phyloP scores from a whole-genome alignment of 2,113 vertebrate species.

The Sakesphorus luctuosus region DNA sequence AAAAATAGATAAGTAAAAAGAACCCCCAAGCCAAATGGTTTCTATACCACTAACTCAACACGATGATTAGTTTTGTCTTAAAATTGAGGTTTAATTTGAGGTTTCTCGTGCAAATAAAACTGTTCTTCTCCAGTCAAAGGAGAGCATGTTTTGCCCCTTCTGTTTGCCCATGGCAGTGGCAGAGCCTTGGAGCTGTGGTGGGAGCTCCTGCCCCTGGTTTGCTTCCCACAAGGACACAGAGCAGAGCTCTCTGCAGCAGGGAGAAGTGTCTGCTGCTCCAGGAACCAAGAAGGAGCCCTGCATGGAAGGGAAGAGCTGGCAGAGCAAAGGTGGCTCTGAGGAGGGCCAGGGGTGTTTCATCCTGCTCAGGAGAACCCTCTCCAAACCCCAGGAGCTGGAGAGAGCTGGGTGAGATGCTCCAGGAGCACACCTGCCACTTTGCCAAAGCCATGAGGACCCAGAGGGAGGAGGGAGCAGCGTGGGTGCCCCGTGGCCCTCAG shows the following conservation, averaged over 20 bases:
- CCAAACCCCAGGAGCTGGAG: background rate
- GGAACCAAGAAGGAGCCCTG: background rate
- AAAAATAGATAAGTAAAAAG: accelerated
- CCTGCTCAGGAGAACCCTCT: background rate
- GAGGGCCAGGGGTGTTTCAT: background rate
- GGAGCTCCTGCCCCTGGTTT: background rate
- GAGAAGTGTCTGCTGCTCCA: background rate
- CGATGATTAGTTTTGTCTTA: background rate
- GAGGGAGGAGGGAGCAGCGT: background rate
- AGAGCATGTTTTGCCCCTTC: background rate
- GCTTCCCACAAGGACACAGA: background rate
- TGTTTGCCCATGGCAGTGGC: background rate
- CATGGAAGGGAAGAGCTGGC: background rate
- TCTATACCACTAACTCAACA: background rate
- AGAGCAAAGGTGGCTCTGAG: background rate
- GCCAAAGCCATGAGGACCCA: background rate
- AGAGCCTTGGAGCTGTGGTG: background rate
- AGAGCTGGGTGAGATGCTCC: conserved; percentile 1
- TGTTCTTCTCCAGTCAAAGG: background rate
- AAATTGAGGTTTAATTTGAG: background rate
- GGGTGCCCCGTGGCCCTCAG: background rate
- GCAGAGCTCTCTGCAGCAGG: background rate
- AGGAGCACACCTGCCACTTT: background rate
- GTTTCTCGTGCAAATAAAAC: background rate
- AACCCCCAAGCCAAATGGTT: background rate